Evolutionary conservation across 1,140 invertebrate genomes (phyloP).

Genomic region (Cyclargus thomasi): DNA sequence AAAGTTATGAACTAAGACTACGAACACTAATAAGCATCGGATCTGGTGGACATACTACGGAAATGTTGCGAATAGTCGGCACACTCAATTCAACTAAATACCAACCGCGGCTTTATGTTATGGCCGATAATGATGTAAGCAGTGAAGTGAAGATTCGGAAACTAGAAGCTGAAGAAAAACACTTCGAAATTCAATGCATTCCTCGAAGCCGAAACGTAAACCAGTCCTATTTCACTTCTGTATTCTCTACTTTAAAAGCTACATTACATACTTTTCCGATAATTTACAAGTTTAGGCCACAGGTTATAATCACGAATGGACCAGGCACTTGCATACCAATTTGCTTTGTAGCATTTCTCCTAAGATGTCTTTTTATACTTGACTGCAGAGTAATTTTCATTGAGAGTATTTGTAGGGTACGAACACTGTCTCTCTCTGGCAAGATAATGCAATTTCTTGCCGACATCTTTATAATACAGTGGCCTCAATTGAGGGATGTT

Average conservation of each 20-base stretch:
- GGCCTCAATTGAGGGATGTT: slow-evolving; percentile 81
- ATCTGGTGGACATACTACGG: slow-evolving; percentile 87
- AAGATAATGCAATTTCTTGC: slow-evolving; percentile 89
- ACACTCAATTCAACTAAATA: slow-evolving; percentile 78
- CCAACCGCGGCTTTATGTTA: slow-evolving; percentile 83
- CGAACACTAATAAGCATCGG: slow-evolving; percentile 68
- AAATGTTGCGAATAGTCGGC: slow-evolving; percentile 86
- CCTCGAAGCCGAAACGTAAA: slow-evolving; percentile 90
- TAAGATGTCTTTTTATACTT: slow-evolving; percentile 79
- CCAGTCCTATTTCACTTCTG: slow-evolving; percentile 88
- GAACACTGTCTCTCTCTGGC: slow-evolving; percentile 90
- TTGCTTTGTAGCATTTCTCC: slow-evolving; percentile 83
- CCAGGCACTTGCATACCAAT: slow-evolving; percentile 96
- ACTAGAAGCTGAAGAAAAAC: slow-evolving; percentile 40
- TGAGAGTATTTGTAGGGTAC: slow-evolving; percentile 95
- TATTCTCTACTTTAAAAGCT: slow-evolving; percentile 86
- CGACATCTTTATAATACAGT: slow-evolving; percentile 94
- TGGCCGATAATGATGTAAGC: slow-evolving; percentile 86
- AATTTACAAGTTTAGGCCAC: slow-evolving; percentile 82
- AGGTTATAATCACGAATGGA: slow-evolving; percentile 93
- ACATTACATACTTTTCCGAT: slow-evolving; percentile 81
- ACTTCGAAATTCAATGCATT: slow-evolving; percentile 79
- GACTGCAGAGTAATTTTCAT: slow-evolving; percentile 90
- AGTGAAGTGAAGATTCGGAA: slow-evolving; percentile 83
- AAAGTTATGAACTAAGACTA: slow-evolving; percentile 33